Base-by-base conservation (phyloP, 2,113 vertebrate species). In the Engystomops pustulosus region DNA sequence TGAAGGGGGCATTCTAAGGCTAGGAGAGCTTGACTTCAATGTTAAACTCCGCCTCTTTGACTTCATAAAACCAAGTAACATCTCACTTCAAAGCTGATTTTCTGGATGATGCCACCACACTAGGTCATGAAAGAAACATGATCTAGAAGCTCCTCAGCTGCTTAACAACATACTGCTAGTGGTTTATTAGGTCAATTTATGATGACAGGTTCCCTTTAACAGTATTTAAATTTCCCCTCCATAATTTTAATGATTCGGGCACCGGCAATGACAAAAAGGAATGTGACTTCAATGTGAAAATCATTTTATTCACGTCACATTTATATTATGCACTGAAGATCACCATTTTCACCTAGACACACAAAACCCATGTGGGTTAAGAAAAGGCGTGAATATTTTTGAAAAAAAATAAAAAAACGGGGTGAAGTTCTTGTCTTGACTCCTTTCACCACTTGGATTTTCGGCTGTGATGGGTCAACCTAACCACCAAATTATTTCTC, bases 341-440 rank as follows among this genome's bases (percentile, higher is more conserved):
- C 71, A 49, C 53, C 71, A 80, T 80, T 80, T 65, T 47, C 41
- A 67, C 78, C 18, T 49, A 30, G 27, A 74, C 44, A 78, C 20
- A 41, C 75, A 78, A 78, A 23, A 23, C 27, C 68, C 62, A 32
- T 78, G 38, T 70, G 32, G 75, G n/a, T 69, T 15, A n/a, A 65
- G 45, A 69, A 77, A 49, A 76, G 17, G 15, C n/a, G 3, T 30
- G 44, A 72, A 12, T 36, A 30, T 55, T 47, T 83, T 55, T 58
- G 12, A 23, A 34, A 27, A 34, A 60, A 47, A 72, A 67, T n/a
- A 69, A 23, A 67, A 25, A 51, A 38, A 78, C 11, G 27, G 75
- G 83, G 62, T 69, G 83, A 85, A 85, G 75, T 79, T 85, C 83
- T 85, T 79, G 30, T 45, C 44, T 76, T 47, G 15, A 23, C 30